These are phyloP conservation scores for Ceyx cyanopectus DNA, from an alignment of 2,113 vertebrate genomes.

Conservation along the genomic window DNA sequence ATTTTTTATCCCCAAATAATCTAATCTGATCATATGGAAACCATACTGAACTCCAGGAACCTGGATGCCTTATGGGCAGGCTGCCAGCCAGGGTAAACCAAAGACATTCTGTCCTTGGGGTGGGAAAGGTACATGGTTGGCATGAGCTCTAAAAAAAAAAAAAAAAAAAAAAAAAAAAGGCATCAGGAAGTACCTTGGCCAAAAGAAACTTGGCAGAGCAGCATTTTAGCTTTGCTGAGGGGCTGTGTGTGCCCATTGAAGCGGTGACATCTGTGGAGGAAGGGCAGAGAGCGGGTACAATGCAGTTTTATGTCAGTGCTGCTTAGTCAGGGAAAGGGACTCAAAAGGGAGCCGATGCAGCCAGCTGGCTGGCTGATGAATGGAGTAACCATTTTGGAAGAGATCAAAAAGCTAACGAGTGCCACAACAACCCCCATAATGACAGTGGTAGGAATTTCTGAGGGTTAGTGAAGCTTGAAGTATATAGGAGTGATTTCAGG, in stretches of 20 bases:
- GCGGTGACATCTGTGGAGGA: slow-evolving; percentile 61
- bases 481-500: background rate
- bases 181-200: slow-evolving; percentile 65
- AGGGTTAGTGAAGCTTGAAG: background rate
- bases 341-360: slow-evolving; percentile 36
- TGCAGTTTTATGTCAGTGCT: slow-evolving; percentile 56
- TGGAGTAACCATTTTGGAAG: background rate
- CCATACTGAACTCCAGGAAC: slow-evolving; percentile 35
- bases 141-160: background rate
- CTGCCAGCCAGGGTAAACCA: slow-evolving; percentile 17
- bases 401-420: slow-evolving; percentile 28
- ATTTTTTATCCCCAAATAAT: background rate
- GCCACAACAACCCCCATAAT: background rate
- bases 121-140: slow-evolving; percentile 32
- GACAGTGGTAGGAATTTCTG: background rate
- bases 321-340: slow-evolving; percentile 63
- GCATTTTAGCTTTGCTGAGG: slow-evolving; percentile 41
- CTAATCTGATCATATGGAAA: slow-evolving; percentile 29
- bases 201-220: slow-evolving; percentile 65
- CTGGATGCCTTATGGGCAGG: background rate
- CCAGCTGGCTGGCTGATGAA: slow-evolving; percentile 46
- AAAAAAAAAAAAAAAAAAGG: background rate
- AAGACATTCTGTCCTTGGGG: slow-evolving; percentile 49
- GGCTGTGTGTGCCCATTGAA: slow-evolving; percentile 60
- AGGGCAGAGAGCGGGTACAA: slow-evolving; percentile 45